Evolutionary conservation across 2,113 vertebrate species (phyloP).

Genomic region (Willisornis vidua): DNA sequence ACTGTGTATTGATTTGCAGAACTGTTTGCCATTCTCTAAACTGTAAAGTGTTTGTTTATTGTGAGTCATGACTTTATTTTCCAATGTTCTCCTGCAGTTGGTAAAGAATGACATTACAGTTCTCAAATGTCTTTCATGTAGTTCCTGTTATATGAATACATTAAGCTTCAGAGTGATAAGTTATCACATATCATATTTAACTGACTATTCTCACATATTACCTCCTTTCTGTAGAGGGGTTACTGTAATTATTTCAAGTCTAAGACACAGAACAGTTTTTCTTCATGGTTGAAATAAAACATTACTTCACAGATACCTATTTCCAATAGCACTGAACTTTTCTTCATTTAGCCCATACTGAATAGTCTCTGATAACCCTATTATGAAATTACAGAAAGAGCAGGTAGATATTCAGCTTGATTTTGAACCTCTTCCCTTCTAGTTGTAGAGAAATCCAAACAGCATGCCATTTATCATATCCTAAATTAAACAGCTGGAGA

Average conservation of each 20-base stretch:
- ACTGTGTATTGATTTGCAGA: neutral
- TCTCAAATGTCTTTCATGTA: neutral
- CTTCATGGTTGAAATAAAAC: neutral
- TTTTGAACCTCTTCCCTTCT: slow-evolving; percentile 8
- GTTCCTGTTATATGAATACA: neutral
- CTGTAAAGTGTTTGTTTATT: neutral
- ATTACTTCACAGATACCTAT: neutral
- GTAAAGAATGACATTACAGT: neutral
- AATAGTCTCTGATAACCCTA: slow-evolving; percentile 1
- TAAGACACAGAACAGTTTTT: neutral
- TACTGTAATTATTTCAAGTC: neutral
- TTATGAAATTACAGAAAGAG: slow-evolving; percentile 14
- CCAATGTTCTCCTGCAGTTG: neutral
- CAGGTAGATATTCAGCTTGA: neutral
- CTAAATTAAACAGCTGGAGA: slow-evolving; percentile 47
- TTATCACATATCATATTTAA: neutral
- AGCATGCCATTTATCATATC: slow-evolving; percentile 35
- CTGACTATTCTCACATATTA: neutral
- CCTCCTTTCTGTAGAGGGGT: neutral
- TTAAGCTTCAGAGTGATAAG: neutral
- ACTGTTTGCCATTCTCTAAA: neutral
- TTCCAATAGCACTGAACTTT: neutral
- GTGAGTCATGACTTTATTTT: neutral
- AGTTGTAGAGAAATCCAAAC: slow-evolving; percentile 6
- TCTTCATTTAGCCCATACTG: slow-evolving; percentile 6